These are phyloP conservation scores for Oenanthe oenanthe DNA, from an alignment of 2,113 vertebrate species.

Conservation along the genomic window DNA sequence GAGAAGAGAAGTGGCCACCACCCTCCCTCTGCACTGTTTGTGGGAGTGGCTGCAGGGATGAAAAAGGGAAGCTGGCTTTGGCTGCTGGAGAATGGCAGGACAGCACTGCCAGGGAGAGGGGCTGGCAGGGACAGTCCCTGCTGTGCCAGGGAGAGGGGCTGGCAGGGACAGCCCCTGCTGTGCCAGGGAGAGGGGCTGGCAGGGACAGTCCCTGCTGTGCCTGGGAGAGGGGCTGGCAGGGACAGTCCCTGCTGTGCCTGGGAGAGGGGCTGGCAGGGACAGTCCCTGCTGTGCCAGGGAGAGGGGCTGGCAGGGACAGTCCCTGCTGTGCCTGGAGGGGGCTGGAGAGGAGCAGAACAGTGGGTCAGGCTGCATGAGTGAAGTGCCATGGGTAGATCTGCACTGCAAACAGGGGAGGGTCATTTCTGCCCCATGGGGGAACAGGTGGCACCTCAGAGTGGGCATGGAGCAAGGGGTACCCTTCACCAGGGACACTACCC, in stretches of 20 bases:
- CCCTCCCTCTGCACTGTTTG: too few relatives aligned
- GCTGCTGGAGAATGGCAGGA: not conserved
- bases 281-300: not conserved
- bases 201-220: not conserved
- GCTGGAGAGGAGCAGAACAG: not conserved
- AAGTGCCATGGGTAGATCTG: too few relatives aligned
- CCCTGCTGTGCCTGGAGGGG: not conserved
- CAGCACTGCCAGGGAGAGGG: not conserved
- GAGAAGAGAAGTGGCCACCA: not conserved
- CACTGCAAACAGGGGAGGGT: not conserved
- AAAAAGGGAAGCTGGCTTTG: not conserved
- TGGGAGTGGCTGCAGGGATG: not conserved
- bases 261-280: not conserved
- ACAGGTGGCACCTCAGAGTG: not conserved
- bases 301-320: not conserved
- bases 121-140: not conserved
- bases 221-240: not conserved
- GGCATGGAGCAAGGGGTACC: not conserved
- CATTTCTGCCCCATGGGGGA: too few relatives aligned
- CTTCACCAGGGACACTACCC: not conserved
- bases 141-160: not conserved
- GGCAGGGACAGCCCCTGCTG: not conserved
- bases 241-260: too few relatives aligned
- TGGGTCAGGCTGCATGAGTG: not conserved
- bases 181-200: not conserved